A percentile compares a stretch with the other conserved stretches of the same genome.
Conservation (phyloP, 2,113 vertebrate genomes). For the Dermatemys mawii region DNA sequence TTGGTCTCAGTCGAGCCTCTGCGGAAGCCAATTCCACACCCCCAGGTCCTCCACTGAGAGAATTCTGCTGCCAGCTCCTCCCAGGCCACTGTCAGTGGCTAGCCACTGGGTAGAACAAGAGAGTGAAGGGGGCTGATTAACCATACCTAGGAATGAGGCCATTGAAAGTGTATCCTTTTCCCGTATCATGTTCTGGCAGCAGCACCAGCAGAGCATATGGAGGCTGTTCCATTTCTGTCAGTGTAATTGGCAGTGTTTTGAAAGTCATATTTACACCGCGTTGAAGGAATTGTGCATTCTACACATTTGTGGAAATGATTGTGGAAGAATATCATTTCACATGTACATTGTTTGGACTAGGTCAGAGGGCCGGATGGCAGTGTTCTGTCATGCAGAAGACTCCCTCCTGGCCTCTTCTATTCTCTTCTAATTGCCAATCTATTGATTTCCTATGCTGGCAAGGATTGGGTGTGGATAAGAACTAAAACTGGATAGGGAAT, state of each 20-base stretch:
- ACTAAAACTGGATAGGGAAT: background rate
- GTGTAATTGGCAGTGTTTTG: background rate
- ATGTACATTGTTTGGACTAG: background rate
- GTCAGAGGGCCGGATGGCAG: background rate
- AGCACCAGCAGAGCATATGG: background rate
- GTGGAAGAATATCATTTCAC: slow-evolving; percentile 23
- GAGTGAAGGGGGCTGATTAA: background rate
- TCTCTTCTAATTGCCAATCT: background rate
- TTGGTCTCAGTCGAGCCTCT: background rate
- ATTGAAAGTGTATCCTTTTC: background rate
- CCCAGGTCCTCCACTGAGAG: background rate
- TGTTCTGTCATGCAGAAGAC: background rate
- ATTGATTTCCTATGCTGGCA: background rate
- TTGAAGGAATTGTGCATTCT: background rate
- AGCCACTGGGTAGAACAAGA: background rate
- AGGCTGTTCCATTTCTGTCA: background rate
- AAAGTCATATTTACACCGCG: background rate
- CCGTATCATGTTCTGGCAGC: background rate
- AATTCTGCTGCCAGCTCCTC: rapidly evolving
- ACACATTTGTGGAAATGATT: background rate
- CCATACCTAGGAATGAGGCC: background rate
- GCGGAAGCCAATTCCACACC: background rate
- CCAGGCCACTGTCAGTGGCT: background rate
- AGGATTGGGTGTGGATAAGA: background rate
- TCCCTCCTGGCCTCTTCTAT: background rate